A percentile compares a stretch with the other conserved stretches of the same genome.
These are phyloP conservation scores for Bryconaethiops microstoma DNA, from an alignment of 2,797 vertebrate species.

Conservation along the genomic window DNA sequence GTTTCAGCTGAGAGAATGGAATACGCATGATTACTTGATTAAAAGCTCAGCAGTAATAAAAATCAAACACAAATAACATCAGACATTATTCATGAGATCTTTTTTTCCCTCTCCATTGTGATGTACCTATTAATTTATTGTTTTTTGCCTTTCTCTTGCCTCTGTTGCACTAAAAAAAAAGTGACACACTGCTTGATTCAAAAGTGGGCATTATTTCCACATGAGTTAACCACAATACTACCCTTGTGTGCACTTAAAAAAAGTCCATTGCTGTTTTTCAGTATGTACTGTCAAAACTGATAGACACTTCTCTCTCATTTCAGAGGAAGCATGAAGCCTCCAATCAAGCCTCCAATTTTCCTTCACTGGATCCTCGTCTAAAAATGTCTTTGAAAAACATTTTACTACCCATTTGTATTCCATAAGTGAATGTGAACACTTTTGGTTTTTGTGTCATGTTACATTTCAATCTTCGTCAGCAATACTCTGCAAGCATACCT, in stretches of 20 bases:
- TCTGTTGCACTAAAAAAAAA: too few species aligned
- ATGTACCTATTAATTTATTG: background rate
- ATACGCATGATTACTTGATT: slow-evolving; percentile 12
- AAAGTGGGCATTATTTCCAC: too few species aligned
- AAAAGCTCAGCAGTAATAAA: slow-evolving; percentile 20
- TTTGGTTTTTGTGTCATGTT: too few species aligned
- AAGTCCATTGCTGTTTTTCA: background rate
- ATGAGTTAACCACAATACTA: too few species aligned
- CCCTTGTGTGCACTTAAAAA: too few species aligned
- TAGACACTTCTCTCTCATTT: slow-evolving; percentile 44
- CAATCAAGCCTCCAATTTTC: background rate
- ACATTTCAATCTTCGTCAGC: too few species aligned
- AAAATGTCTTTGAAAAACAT: background rate
- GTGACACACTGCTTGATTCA: too few species aligned
- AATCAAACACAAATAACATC: background rate
- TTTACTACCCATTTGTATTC: background rate
- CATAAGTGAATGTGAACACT: too few species aligned
- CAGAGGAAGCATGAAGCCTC: slow-evolving; percentile 67
- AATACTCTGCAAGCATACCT: too few species aligned
- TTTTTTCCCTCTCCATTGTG: background rate
- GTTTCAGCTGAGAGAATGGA: background rate
- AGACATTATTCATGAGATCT: background rate
- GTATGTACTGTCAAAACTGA: background rate
- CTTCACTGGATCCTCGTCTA: background rate
- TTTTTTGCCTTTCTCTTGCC: background rate